These are phyloP conservation scores for Drosophila quinaria DNA, from an alignment of 2,888 invertebrate species.

Conservation along the genomic window DNA sequence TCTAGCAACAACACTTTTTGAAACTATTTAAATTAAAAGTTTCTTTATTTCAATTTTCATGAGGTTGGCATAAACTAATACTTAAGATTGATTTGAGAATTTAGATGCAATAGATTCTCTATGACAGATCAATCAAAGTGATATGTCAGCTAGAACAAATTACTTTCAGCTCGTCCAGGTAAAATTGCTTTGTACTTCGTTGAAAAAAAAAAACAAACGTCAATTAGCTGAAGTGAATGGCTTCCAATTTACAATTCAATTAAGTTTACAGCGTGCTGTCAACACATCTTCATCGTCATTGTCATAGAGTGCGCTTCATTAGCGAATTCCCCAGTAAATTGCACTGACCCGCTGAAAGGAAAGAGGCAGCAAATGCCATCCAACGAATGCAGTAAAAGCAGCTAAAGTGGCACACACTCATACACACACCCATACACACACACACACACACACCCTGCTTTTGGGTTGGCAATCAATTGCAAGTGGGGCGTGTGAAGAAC, in stretches of 20 bases:
- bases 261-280: slow-evolving; percentile 71
- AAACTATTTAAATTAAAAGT: too few relatives aligned
- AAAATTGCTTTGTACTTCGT: slow-evolving; percentile 8
- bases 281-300: slow-evolving; percentile 45
- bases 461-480: slow-evolving; percentile 53
- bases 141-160: slow-evolving; percentile 17
- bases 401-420: slow-evolving; percentile 32
- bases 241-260: slow-evolving; percentile 73
- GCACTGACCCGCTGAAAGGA: slow-evolving; percentile 65
- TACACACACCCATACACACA: not conserved
- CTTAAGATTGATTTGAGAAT: too few relatives aligned
- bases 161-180: slow-evolving; percentile 11
- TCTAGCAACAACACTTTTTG: too few relatives aligned
- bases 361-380: slow-evolving; percentile 19
- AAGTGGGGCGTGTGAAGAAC: slow-evolving; percentile 39
- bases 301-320: slow-evolving; percentile 64
- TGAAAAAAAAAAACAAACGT: slow-evolving; percentile 36
- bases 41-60: too few relatives aligned
- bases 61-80: too few relatives aligned
- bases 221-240: slow-evolving; percentile 64
- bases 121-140: slow-evolving; percentile 1
- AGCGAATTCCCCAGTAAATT: slow-evolving; percentile 69
- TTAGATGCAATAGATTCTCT: slow-evolving; percentile 6
- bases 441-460: not conserved
- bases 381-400: slow-evolving; percentile 36